Evolutionary conservation across 2,113 vertebrate species (phyloP).

Genomic region (Salvelinus namaycush): DNA sequence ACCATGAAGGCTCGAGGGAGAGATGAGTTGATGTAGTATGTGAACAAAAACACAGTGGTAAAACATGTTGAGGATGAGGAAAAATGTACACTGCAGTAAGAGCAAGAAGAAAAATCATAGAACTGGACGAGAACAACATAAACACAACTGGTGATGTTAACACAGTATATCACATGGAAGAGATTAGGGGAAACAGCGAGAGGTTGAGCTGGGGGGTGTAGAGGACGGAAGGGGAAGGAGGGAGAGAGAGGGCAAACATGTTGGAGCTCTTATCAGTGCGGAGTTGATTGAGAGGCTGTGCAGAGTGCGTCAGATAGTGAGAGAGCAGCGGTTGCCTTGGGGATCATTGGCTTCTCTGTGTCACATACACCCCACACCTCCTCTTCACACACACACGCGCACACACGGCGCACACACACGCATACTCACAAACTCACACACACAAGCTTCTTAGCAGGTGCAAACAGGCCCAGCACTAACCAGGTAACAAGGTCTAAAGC

Average conservation of each 20-base stretch:
- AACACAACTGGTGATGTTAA: too few relatives aligned
- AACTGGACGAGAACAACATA: too few relatives aligned
- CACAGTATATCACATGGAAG: too few relatives aligned
- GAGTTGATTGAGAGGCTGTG: conserved; percentile 12
- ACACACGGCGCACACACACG: background rate
- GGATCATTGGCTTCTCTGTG: conserved; percentile 4
- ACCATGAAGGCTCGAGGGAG: too few relatives aligned
- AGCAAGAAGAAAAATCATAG: background rate
- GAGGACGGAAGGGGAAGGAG: background rate
- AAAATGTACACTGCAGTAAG: background rate
- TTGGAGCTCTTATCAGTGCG: conserved; percentile 7
- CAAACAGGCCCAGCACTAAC: conserved; percentile 30
- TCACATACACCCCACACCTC: conserved; percentile 23
- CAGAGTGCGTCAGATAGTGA: background rate
- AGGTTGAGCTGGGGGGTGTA: background rate
- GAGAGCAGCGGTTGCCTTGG: conserved; percentile 5
- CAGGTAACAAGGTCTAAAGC: conserved; percentile 25
- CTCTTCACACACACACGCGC: background rate
- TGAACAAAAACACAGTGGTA: background rate
- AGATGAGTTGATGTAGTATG: background rate
- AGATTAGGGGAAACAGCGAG: background rate
- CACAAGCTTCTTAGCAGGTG: background rate
- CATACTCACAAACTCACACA: conserved; percentile 16
- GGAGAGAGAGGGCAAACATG: background rate
- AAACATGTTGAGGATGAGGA: too few relatives aligned